A percentile compares a stretch with the other conserved stretches of the same genome.
Conservation (phyloP, 2,797 vertebrate genomes). For the Champsocephalus esox region DNA sequence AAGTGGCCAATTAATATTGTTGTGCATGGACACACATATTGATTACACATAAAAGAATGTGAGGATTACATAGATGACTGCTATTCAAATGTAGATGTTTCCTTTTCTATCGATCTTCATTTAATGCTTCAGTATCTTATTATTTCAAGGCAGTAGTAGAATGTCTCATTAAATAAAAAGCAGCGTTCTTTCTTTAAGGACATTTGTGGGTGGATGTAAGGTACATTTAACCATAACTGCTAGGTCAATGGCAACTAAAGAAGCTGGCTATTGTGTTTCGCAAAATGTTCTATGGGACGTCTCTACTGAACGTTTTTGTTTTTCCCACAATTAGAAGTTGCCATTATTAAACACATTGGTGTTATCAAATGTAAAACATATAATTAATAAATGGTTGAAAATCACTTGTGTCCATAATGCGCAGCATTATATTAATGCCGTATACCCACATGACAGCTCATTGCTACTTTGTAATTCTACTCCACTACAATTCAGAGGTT, state of each 20-base stretch:
- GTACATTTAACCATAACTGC: slow-evolving; percentile 7
- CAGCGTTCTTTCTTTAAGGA: neutral
- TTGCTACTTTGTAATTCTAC: no score
- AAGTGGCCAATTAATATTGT: slow-evolving; percentile 6
- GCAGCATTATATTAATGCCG: no score
- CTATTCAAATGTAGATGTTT: slow-evolving; percentile 18
- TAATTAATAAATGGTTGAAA: no score
- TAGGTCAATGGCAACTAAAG: neutral
- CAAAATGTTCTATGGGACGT: no score
- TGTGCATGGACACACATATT: neutral
- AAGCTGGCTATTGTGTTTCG: no score
- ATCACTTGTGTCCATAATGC: no score
- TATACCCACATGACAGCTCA: no score
- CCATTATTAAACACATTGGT: no score
- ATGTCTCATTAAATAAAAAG: neutral
- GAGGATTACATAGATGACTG: slow-evolving; percentile 6
- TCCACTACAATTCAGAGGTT: no score
- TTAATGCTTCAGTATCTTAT: neutral
- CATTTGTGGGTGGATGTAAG: slow-evolving; percentile 10
- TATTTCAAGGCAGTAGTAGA: slow-evolving; percentile 5
- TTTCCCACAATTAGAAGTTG: no score
- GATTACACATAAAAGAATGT: slow-evolving; percentile 13
- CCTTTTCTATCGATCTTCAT: slow-evolving; percentile 20
- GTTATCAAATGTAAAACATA: no score
- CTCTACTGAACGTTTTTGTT: no score